Conservation (phyloP, 2,888 invertebrate species). For the Apodemia mormo region DNA sequence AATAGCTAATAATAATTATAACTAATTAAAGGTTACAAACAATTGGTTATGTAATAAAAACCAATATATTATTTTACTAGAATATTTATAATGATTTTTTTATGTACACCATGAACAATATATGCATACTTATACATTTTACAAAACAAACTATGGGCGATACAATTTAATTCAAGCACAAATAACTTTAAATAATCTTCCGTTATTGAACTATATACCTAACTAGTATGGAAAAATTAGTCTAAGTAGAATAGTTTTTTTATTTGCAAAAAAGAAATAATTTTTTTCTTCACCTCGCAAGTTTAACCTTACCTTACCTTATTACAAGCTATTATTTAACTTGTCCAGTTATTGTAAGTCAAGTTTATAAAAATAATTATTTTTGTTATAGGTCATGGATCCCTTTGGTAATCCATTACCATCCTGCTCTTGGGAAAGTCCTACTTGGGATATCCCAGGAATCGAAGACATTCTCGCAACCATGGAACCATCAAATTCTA, state of each 20-base stretch:
- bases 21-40: too few species aligned
- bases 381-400: constrained; percentile 6
- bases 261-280: not conserved
- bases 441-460: too few species aligned
- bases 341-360: constrained; percentile 8
- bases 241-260: constrained; percentile 1
- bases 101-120: constrained; percentile 3
- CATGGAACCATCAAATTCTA: constrained; percentile 6
- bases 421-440: constrained; percentile 8
- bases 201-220: constrained; percentile 9
- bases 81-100: constrained; percentile 5
- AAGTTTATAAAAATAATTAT: constrained; percentile 10
- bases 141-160: constrained; percentile 6
- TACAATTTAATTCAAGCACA: constrained; percentile 9
- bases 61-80: constrained; percentile 5
- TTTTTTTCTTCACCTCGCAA: too few species aligned
- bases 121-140: constrained; percentile 5
- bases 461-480: constrained; percentile 8
- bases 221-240: constrained; percentile 9
- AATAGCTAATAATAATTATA: too few species aligned
- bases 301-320: too few species aligned
- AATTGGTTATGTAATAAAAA: constrained; percentile 5
- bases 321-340: too few species aligned
- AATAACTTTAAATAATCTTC: constrained; percentile 9
- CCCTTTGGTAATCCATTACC: too few species aligned